phyloP scores from a whole-genome alignment of 2,888 invertebrate genomes.

The Elysia crispata region DNA sequence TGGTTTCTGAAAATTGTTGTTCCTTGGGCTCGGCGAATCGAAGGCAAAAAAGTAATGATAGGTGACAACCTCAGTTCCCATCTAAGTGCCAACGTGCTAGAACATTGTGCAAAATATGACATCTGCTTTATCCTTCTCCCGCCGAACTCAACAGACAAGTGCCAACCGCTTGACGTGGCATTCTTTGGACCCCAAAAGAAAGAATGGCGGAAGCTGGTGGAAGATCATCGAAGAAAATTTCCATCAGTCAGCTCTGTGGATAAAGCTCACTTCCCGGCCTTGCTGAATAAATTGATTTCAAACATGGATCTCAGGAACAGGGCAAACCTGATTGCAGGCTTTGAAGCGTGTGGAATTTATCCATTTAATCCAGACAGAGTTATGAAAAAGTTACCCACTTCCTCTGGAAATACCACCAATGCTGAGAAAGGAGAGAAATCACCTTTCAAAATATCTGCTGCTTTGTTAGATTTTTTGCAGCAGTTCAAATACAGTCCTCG shows the following conservation, averaged over 20 bases:
- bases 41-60: constrained; percentile 72
- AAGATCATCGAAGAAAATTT: background rate
- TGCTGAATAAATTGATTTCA: background rate
- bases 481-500: background rate
- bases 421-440: too few species aligned
- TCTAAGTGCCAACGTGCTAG: constrained; percentile 53
- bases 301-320: background rate
- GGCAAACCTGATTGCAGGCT: constrained; percentile 11
- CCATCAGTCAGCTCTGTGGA: background rate
- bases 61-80: too few species aligned
- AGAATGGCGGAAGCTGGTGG: background rate
- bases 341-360: constrained; percentile 19
- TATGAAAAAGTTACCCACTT: background rate
- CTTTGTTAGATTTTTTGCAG: background rate
- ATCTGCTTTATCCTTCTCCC: constrained; percentile 68
- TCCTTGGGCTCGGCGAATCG: constrained; percentile 59
- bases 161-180: constrained; percentile 56
- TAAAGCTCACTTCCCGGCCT: background rate
- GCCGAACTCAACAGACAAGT: constrained; percentile 56
- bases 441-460: too few species aligned
- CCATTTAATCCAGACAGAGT: background rate
- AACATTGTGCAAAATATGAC: constrained; percentile 69
- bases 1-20: constrained; percentile 68
- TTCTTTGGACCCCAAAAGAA: constrained; percentile 35
- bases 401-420: too few species aligned